phyloP scores from a whole-genome alignment of 2,797 vertebrate genomes.

The Luscinia megarhynchos region DNA sequence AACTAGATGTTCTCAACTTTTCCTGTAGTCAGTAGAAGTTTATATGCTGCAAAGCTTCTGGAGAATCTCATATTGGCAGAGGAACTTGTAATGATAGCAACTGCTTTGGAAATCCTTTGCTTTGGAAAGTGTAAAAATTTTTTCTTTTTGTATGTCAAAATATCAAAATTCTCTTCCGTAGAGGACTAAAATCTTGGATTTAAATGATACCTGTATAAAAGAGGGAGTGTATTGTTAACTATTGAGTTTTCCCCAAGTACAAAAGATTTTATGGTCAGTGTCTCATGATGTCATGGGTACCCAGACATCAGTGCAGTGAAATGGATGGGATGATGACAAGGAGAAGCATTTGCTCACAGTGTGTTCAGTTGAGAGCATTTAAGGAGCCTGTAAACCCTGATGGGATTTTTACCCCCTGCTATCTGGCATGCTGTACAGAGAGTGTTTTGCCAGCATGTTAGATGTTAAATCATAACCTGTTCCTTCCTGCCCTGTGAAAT shows the following conservation, averaged over 20 bases:
- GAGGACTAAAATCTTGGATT: not conserved
- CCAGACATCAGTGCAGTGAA: not conserved
- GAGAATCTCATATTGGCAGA: not conserved
- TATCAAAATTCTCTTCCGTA: not conserved
- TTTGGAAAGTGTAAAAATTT: not conserved
- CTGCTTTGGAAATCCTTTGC: not conserved
- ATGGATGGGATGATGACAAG: not conserved
- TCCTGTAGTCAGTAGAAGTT: conserved; percentile 26
- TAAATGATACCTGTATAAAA: not conserved
- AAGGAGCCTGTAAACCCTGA: not conserved
- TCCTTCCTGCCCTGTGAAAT: conserved; percentile 17
- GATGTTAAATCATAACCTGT: conserved; percentile 31
- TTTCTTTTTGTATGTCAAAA: not conserved
- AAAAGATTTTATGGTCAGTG: not conserved
- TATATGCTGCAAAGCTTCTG: conserved; percentile 14
- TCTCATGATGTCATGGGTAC: not conserved
- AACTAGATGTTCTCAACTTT: conserved; percentile 42
- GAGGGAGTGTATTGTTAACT: not conserved
- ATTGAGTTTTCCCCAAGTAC: not conserved
- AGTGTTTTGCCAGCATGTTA: not conserved
- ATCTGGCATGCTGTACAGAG: not conserved
- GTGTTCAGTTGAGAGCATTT: not conserved
- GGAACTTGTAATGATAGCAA: not conserved
- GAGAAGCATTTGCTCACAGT: not conserved
- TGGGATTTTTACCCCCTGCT: not conserved